Evolutionary conservation across 2,888 invertebrate species (phyloP), one percentile per base, ranked within the genome.

Genomic region (Sinhomidia bicolor): DNA sequence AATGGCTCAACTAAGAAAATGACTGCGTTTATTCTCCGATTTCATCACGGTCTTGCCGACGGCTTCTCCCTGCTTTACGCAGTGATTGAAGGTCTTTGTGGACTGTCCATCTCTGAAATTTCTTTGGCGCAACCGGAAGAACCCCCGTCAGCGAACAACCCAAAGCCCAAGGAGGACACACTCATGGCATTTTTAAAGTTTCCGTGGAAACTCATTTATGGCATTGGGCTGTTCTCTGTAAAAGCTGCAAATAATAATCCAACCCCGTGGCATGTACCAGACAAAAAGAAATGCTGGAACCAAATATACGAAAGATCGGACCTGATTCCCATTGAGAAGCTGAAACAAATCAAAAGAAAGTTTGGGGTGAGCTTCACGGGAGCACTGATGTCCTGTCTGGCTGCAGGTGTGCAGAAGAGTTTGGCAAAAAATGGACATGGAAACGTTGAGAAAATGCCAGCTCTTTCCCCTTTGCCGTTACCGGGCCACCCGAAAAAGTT

Each of bases 1-100:
- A 7, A 17, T 5, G 36, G 4, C 7, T 23, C 20, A 17, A 17
- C 17, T 5, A 26, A 23, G 57, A 26, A 65, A 32, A 26, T 79
- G 65, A 79, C 85, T 0, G 41, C 29, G 10, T 44, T 80, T 20
- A n/a, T 86, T 20, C 20, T 86, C 0, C 7, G 80, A 57, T 57
- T 80, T 57, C 86, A 86, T 20, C 86, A 86, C 20, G 57, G 51
- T 44, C 17, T 86, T 0, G 86, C 80, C 0, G 86, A 86, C 14
- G 86, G 86, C 0, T 80, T 60, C 12, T 80, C 86, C 6, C 29
- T 86, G 17, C 17, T 71, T 12, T 71, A 51, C 9, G 71, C 71
- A n/a, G 36, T 80, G 1, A 14, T 86, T 1, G 80, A 86, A 44
- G 80, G 80, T 14, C 57, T 86, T 7, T 80, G 68, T 54, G 80